Evolutionary conservation across 2,888 invertebrate genomes (phyloP), one percentile per base, ranked within the genome.

Genomic region (Uloborus plumipes): DNA sequence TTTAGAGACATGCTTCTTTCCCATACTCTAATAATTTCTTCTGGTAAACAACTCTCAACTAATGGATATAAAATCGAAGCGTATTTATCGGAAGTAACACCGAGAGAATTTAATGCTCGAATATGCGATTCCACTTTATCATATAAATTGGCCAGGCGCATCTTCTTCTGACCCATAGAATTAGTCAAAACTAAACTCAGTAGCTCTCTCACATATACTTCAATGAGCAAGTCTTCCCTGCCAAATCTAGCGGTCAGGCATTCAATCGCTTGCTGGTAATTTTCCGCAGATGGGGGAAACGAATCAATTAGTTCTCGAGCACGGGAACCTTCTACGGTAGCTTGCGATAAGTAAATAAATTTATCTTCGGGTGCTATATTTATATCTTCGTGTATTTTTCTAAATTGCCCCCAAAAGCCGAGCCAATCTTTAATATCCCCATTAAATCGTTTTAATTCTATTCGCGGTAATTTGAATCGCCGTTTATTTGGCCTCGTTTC

Each of bases 191-290:
- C 86, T 49, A 88, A 51, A 62, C 86, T 86, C 49, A 88, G 69
- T 15, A 88, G 65, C 71, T 88, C 87, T 26, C 87, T 73, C 7
- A 86, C 85, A 66, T 87, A 86, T 66, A 85, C 85, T 73, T 87
- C 86, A 16, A 87, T 83, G 18, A 87, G 70, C 14, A 87, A 51
- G 18, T 87, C 86, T 1, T 88, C 82, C 65, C 85, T 86, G 2
- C 85, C 85, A 55, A 83, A 85, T 13, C 80, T n/a, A 0, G 59
- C 51, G 15, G 85, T 67, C 9, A 84, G 22, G 14, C 74, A 61
- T 15, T 80, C 71, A 9, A 88, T 80, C 0, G 75, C 87, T 51
- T 87, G 87, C 0, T 59, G 64, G 73, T 88, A 88, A 70, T 87
- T 88, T 66, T 86, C 86, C 0, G 39, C 77, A 0, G 85, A 84